A percentile compares a stretch with the other conserved stretches of the same genome.
These are phyloP conservation scores for Dermatemys mawii DNA, from an alignment of 2,113 vertebrate species.

Conservation along the genomic window DNA sequence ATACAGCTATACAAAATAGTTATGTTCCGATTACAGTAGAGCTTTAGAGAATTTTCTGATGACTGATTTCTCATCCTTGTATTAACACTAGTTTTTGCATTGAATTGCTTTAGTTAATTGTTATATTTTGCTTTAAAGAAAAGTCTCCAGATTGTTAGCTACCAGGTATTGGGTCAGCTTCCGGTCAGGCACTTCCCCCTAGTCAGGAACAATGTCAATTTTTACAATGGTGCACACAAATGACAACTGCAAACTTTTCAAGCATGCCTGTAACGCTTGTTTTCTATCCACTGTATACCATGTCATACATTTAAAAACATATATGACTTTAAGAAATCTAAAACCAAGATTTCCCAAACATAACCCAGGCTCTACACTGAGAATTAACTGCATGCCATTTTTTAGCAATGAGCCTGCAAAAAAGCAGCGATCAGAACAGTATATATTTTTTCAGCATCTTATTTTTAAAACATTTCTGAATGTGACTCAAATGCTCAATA, in stretches of 20 bases:
- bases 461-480: neutral
- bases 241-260: neutral
- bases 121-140: neutral
- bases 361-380: neutral
- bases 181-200: neutral
- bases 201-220: no score
- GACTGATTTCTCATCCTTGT: accelerated
- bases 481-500: neutral
- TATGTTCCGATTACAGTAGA: neutral
- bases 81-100: neutral
- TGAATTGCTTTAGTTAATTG: neutral
- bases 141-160: neutral
- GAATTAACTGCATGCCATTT: neutral
- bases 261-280: neutral
- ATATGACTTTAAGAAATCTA: neutral
- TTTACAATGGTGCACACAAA: neutral
- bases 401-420: neutral
- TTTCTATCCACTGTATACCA: neutral
- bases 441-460: neutral
- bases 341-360: neutral
- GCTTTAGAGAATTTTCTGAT: neutral
- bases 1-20: neutral
- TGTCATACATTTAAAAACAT: neutral
- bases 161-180: neutral
- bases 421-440: neutral